phyloP scores from a whole-genome alignment of 2,797 vertebrate species.

The Pangasius larnaudii region DNA sequence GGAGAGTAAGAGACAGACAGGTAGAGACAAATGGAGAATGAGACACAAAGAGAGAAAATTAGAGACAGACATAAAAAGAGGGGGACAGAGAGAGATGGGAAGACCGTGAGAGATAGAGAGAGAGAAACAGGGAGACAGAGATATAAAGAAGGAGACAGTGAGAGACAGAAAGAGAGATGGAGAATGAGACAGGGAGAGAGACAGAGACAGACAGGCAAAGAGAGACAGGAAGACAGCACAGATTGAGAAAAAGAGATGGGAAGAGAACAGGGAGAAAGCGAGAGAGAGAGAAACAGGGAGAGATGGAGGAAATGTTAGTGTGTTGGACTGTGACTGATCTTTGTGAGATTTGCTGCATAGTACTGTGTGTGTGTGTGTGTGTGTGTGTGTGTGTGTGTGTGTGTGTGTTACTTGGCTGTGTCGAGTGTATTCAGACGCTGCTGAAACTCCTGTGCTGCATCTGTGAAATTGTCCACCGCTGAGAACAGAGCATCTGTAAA shows the following conservation, averaged over 20 bases:
- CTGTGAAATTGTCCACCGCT: slow-evolving; percentile 86
- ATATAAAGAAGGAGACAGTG: slow-evolving; percentile 36
- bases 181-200: slow-evolving; percentile 39
- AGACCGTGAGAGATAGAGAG: slow-evolving; percentile 4
- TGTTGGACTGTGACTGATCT: not conserved
- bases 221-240: not conserved
- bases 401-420: slow-evolving; percentile 77
- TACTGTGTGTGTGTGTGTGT: not conserved
- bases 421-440: slow-evolving; percentile 76
- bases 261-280: not conserved
- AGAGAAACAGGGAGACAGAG: not conserved
- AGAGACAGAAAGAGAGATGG: not conserved
- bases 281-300: not conserved
- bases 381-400: slow-evolving; percentile 38
- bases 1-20: not conserved
- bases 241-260: not conserved
- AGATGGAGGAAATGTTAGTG: not conserved
- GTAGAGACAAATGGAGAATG: not conserved
- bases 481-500: slow-evolving; percentile 86
- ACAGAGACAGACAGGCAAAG: not conserved
- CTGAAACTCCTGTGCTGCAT: slow-evolving; percentile 78
- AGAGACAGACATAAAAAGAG: not conserved
- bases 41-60: not conserved
- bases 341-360: not conserved
- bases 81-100: not conserved